phyloP scores from a whole-genome alignment of 2,113 vertebrate genomes.

The Ophiodon elongatus region DNA sequence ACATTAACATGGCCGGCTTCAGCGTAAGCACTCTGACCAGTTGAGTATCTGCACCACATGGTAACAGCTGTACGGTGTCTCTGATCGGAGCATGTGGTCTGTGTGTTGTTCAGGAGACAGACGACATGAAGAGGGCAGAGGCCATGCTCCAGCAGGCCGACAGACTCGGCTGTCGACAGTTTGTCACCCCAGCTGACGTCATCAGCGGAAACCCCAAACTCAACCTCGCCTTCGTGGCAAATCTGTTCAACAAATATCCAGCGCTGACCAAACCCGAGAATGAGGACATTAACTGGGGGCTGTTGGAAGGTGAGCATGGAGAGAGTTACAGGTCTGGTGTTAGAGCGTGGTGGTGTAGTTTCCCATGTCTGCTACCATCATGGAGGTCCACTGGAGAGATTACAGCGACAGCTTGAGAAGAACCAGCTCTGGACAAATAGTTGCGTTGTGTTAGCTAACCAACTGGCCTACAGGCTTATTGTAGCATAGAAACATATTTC shows the following conservation, averaged over 20 bases:
- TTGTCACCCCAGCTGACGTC: conserved; percentile 93
- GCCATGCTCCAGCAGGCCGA: conserved; percentile 95
- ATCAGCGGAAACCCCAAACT: conserved; percentile 96
- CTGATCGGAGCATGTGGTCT: conserved; percentile 28
- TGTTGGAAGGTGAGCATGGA: conserved; percentile 88
- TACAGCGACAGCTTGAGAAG: too few species aligned
- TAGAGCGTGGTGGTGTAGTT: not conserved
- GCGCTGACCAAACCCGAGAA: conserved; percentile 95
- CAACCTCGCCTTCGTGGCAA: conserved; percentile 95
- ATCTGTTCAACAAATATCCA: conserved; percentile 98
- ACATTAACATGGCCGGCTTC: conserved; percentile 92
- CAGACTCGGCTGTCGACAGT: conserved; percentile 93
- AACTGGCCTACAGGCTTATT: not conserved
- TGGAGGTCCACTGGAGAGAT: not conserved
- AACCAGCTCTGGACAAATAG: too few species aligned
- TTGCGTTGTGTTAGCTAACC: not conserved
- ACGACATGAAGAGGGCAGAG: conserved; percentile 92
- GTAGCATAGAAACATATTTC: not conserved
- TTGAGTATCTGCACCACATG: conserved; percentile 18
- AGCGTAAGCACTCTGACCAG: conserved; percentile 82
- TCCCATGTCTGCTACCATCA: not conserved
- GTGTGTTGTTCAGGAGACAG: conserved; percentile 88
- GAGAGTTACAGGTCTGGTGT: not conserved
- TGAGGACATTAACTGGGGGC: conserved; percentile 95
- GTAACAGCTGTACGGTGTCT: conserved; percentile 37